A percentile compares a stretch with the other conserved stretches of the same genome.
Conservation (phyloP, 2,797 vertebrate species). For the Schizopygopsis malacanthus region DNA sequence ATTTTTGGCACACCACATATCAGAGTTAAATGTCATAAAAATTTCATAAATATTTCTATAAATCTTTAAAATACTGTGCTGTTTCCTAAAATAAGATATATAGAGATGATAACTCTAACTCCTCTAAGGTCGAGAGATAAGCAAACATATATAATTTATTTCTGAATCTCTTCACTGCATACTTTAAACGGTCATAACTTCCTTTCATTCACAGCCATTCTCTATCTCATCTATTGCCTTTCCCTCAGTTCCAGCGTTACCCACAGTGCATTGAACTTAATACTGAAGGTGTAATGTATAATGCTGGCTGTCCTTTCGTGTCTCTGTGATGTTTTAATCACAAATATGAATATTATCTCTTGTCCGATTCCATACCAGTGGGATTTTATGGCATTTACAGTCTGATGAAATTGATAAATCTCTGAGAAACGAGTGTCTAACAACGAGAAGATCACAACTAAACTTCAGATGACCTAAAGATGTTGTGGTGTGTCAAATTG, state of each 20-base stretch:
- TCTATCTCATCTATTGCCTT: background rate
- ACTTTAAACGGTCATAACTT: conserved; percentile 47
- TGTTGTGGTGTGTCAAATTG: conserved; percentile 49
- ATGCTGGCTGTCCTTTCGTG: conserved; percentile 31
- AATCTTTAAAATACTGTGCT: conserved; percentile 75
- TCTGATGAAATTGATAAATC: conserved; percentile 15
- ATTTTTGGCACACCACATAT: conserved; percentile 68
- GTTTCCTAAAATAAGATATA: conserved; percentile 71
- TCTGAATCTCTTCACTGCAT: conserved; percentile 59
- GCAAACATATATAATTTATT: conserved; percentile 62
- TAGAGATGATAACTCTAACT: conserved; percentile 68
- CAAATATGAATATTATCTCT: conserved; percentile 17
- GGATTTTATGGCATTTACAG: conserved; percentile 35
- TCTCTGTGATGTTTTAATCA: conserved; percentile 19
- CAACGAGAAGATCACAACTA: conserved; percentile 9
- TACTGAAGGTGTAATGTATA: conserved; percentile 25
- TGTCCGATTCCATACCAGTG: conserved; percentile 16
- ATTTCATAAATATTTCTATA: conserved; percentile 71
- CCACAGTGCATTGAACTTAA: conserved; percentile 50
- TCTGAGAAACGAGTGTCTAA: background rate
- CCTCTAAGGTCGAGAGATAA: conserved; percentile 64
- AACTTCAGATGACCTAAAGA: conserved; percentile 17
- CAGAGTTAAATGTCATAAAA: conserved; percentile 67
- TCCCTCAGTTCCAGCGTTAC: conserved; percentile 54
- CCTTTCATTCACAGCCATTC: conserved; percentile 45